Percentiles rank a stretch among this genome's conserved stretches.
phyloP scores from a whole-genome alignment of 2,797 vertebrate genomes.

The Anguilla obscura region DNA sequence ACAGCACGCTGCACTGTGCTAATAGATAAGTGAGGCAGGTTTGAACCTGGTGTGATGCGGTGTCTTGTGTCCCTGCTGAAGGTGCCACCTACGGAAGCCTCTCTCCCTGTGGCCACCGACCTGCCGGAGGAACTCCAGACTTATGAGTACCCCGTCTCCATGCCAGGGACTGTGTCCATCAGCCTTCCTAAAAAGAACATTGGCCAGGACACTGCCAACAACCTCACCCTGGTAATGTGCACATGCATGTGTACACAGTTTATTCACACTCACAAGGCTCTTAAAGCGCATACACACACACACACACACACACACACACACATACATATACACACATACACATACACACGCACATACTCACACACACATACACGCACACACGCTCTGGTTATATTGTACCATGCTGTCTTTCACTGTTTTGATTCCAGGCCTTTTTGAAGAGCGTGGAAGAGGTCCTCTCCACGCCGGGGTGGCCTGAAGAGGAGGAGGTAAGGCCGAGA shows the following conservation, averaged over 20 bases:
- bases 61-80: slow-evolving; percentile 49
- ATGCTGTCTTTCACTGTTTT: slow-evolving; percentile 3
- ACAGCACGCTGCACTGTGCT: background rate
- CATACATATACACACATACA: background rate
- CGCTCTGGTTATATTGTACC: background rate
- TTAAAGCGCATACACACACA: background rate
- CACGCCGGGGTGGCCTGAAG: slow-evolving; percentile 68
- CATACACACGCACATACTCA: background rate
- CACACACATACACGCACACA: background rate
- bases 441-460: slow-evolving; percentile 80
- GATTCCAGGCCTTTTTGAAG: slow-evolving; percentile 80
- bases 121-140: slow-evolving; percentile 53
- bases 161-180: slow-evolving; percentile 64
- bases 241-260: slow-evolving; percentile 1
- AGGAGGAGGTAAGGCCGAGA: slow-evolving; percentile 58
- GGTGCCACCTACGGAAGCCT: slow-evolving; percentile 65
- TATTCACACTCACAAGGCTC: background rate
- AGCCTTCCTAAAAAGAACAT: slow-evolving; percentile 73
- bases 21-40: background rate
- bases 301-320: slow-evolving; percentile 6
- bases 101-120: slow-evolving; percentile 65
- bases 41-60: background rate
- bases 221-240: slow-evolving; percentile 81
- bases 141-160: slow-evolving; percentile 47
- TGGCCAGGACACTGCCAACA: slow-evolving; percentile 72